Evolutionary conservation across 2,888 invertebrate species (phyloP), one percentile per base, ranked within the genome.

Genomic region (Meloe dianella): DNA sequence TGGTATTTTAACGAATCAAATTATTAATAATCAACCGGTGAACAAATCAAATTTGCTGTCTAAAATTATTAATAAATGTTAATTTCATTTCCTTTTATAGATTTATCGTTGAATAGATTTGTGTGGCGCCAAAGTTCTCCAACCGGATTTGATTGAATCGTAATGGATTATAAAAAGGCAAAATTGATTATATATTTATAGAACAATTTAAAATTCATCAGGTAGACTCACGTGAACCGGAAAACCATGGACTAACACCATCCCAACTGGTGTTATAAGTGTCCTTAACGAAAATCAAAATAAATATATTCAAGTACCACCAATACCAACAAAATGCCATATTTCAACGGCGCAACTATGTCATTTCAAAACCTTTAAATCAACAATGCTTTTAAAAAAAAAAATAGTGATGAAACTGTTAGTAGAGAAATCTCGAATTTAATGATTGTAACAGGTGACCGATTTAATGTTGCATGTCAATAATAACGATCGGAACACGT

Each of bases 211-310:
- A 47, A 47, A 47, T 47, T 47, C 47, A 47, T 20, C 47, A 47
- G 20, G 47, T 47, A 29, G 17, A 86, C 87, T 87, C 84, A 88
- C 88, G 83, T 47, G 87, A 86, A 78, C 84, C 85, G 38, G 85
- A 85, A 78, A 85, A 86, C 85, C 87, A 87, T 20, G 87, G 86
- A 14, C 85, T 85, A 65, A 85, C 81, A 70, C 86, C 86, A 78
- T 86, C 86, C 85, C 86, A 86, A 64, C 71, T 65, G 29, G 74
- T 73, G 51, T 70, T 64, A 30, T 41, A 58, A 62, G 63, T 64
- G 29, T 68, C 64, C 63, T 66, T 64, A 64, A 71, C 63, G 56
- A 73, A 56, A 30, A 61, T 57, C 56, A 67, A 47, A 20, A 70
- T 20, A 41, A 66, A 57, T 66, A 69, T 63, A 22, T 59, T 57